phyloP scores from a whole-genome alignment of 2,888 invertebrate species.

The Sinohyriopsis cumingii region DNA sequence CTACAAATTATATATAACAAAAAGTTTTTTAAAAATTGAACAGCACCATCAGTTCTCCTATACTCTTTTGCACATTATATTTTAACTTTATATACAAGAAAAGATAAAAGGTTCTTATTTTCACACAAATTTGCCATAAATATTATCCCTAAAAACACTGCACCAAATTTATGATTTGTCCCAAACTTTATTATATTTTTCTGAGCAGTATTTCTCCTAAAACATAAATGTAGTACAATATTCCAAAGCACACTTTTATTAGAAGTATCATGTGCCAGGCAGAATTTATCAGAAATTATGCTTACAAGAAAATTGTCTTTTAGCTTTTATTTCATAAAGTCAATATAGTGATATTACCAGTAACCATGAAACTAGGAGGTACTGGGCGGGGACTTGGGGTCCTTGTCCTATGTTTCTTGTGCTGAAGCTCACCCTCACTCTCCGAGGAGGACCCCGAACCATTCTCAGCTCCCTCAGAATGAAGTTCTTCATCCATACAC shows the following conservation, averaged over 20 bases:
- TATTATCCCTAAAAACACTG: too few species aligned
- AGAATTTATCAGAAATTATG: not conserved
- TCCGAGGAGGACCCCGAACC: slow-evolving; percentile 18
- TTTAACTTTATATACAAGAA: too few species aligned
- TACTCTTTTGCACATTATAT: too few species aligned
- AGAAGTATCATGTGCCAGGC: too few species aligned
- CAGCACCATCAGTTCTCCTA: too few species aligned
- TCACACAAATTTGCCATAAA: too few species aligned
- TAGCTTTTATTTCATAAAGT: not conserved
- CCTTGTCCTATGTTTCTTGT: slow-evolving; percentile 45
- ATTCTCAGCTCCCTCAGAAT: slow-evolving; percentile 17
- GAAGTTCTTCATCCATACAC: slow-evolving; percentile 26
- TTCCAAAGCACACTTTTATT: too few species aligned
- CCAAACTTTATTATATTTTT: too few species aligned
- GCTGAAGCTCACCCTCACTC: slow-evolving; percentile 34
- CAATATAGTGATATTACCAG: slow-evolving; percentile 18
- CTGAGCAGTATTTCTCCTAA: too few species aligned
- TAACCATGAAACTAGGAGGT: slow-evolving; percentile 36
- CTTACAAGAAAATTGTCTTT: not conserved
- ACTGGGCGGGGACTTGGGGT: slow-evolving; percentile 43
- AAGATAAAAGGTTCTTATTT: too few species aligned
- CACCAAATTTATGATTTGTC: too few species aligned
- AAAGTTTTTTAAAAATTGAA: not conserved
- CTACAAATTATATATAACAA: slow-evolving; percentile 37
- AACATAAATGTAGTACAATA: too few species aligned